phyloP scores from a whole-genome alignment of 2,113 vertebrate species.

The Lasiurus cinereus region DNA sequence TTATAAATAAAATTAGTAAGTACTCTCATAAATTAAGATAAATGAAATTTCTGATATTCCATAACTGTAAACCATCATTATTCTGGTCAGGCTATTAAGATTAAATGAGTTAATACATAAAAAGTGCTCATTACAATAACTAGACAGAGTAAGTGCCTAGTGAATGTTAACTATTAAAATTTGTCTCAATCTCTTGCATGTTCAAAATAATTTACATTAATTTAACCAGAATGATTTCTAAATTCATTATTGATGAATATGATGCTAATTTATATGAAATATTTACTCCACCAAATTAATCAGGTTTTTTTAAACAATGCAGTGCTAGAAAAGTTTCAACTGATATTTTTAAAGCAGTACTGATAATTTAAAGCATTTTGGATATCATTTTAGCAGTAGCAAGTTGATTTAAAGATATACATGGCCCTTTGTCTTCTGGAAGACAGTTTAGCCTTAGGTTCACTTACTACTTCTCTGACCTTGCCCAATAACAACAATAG shows the following conservation, averaged over 20 bases:
- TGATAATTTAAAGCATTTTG: not conserved
- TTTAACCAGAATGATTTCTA: constrained; percentile 3
- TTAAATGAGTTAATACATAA: constrained; percentile 6
- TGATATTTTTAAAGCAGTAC: not conserved
- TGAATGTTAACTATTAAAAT: constrained; percentile 8
- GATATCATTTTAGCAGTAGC: not conserved
- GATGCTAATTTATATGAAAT: not conserved
- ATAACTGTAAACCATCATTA: constrained; percentile 25
- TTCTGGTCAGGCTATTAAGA: not conserved
- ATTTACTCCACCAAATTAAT: not conserved
- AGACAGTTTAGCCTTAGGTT: not conserved
- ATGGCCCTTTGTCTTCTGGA: not conserved
- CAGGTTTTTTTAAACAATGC: not conserved
- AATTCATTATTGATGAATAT: constrained; percentile 44
- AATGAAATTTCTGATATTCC: constrained; percentile 30
- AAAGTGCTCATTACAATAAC: constrained; percentile 13
- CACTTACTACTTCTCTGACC: not conserved
- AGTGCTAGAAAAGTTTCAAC: not conserved
- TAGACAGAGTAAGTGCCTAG: not conserved
- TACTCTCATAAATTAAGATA: constrained; percentile 40
- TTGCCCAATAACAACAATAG: not conserved
- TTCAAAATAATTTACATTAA: constrained; percentile 21
- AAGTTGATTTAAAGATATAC: constrained; percentile 23
- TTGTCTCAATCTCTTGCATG: not conserved
- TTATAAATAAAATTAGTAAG: constrained; percentile 33